These are phyloP conservation scores for Acronicta psi DNA, from an alignment of 2,888 invertebrate genomes.

Conservation along the genomic window DNA sequence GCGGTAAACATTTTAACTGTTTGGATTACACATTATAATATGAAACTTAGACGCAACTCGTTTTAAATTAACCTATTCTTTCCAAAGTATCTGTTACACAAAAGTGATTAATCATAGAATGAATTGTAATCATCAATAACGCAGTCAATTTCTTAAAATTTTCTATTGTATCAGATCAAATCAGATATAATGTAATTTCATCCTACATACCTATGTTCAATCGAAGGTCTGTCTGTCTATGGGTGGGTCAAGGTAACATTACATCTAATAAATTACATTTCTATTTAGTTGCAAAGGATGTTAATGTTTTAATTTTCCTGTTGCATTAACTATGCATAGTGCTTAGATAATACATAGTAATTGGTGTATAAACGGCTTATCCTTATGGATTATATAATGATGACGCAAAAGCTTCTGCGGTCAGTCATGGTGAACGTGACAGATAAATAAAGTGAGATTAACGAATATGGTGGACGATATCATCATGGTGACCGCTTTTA, in stretches of 20 bases:
- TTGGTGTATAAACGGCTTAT: conserved; percentile 32
- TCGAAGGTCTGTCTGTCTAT: conserved; percentile 38
- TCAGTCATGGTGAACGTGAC: conserved; percentile 15
- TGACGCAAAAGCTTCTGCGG: conserved; percentile 23
- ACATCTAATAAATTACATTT: conserved; percentile 30
- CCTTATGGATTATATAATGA: conserved; percentile 39
- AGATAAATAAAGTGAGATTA: conserved; percentile 11
- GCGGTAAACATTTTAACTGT: conserved; percentile 2
- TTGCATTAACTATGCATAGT: conserved; percentile 27
- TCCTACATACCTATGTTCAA: conserved; percentile 38
- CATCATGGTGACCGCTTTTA: conserved; percentile 36
- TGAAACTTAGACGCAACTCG: neutral
- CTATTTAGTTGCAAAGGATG: conserved; percentile 19
- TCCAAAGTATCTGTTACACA: conserved; percentile 8
- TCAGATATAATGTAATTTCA: conserved; percentile 28
- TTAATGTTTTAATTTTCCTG: conserved; percentile 45
- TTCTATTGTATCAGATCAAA: conserved; percentile 43
- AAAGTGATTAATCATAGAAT: conserved; percentile 30
- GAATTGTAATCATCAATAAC: conserved; percentile 28
- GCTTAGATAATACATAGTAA: conserved; percentile 37
- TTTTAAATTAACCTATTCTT: conserved; percentile 8
- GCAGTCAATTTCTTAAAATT: conserved; percentile 32
- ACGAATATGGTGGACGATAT: conserved; percentile 19
- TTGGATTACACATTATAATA: neutral
- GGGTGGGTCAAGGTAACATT: conserved; percentile 45